Conservation (phyloP, 2,888 invertebrate species). For the Ectemnius lituratus region DNA sequence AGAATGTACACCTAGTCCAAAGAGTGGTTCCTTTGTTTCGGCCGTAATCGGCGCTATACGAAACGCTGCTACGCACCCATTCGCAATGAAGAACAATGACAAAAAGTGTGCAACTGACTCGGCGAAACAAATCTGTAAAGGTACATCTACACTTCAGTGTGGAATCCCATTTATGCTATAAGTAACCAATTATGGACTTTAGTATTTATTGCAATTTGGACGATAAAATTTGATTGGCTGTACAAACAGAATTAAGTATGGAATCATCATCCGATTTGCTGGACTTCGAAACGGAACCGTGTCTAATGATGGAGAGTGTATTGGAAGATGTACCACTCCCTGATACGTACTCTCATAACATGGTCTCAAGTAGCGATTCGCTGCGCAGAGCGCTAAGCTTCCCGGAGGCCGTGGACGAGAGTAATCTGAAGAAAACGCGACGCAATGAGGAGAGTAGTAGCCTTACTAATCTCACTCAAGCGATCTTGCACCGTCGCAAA, state of each 20-base stretch:
- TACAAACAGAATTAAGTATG: slow-evolving; percentile 78
- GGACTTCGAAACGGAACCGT: slow-evolving; percentile 91
- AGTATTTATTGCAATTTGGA: too few species aligned
- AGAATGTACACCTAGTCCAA: slow-evolving; percentile 80
- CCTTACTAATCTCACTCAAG: slow-evolving; percentile 87
- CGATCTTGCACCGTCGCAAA: slow-evolving; percentile 86
- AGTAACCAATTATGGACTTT: too few species aligned
- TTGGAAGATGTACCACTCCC: slow-evolving; percentile 83
- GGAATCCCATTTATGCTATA: neutral
- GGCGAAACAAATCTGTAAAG: slow-evolving; percentile 71
- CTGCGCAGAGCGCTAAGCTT: slow-evolving; percentile 73
- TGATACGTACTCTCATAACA: slow-evolving; percentile 84
- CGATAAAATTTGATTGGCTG: slow-evolving; percentile 10
- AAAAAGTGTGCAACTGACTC: slow-evolving; percentile 66
- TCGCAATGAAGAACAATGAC: slow-evolving; percentile 65
- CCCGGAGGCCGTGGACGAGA: slow-evolving; percentile 71
- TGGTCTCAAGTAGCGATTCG: slow-evolving; percentile 82
- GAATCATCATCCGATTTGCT: slow-evolving; percentile 87
- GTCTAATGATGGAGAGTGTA: slow-evolving; percentile 89
- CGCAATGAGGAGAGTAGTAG: slow-evolving; percentile 81
- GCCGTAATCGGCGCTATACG: slow-evolving; percentile 86
- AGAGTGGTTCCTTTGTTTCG: slow-evolving; percentile 84
- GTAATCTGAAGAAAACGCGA: slow-evolving; percentile 60
- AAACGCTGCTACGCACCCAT: slow-evolving; percentile 79
- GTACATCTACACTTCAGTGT: slow-evolving; percentile 44